Percentiles rank a stretch among this genome's conserved stretches.
Evolutionary conservation across 1,140 invertebrate genomes (phyloP).

Genomic region (Ceratitis capitata): DNA sequence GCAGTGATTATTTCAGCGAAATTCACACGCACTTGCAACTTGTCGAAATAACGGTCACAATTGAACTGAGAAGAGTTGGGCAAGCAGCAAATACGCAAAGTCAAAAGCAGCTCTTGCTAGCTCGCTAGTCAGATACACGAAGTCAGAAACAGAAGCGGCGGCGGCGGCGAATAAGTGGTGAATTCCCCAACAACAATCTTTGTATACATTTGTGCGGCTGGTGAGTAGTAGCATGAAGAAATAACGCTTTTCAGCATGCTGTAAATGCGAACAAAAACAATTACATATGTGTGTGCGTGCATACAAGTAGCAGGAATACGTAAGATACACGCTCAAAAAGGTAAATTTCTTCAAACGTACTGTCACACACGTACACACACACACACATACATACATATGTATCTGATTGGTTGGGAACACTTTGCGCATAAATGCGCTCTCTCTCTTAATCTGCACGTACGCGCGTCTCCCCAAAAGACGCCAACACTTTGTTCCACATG

Average conservation of each 20-base stretch:
- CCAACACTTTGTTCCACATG: not conserved
- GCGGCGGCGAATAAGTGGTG: not conserved
- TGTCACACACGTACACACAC: not conserved
- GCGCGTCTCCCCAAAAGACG: not conserved
- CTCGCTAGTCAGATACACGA: not conserved
- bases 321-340: not conserved
- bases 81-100: not conserved
- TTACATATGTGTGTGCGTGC: not conserved
- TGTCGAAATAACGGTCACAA: conserved; percentile 31
- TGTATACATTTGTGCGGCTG: not conserved
- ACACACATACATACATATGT: not conserved
- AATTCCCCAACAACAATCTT: not conserved
- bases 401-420: no score
- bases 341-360: not conserved
- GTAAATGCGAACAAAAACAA: conserved; percentile 20
- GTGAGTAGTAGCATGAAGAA: not conserved
- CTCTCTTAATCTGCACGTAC: not conserved
- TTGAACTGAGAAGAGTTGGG: conserved; percentile 7
- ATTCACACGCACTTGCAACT: not conserved
- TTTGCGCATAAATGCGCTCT: not conserved
- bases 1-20: not conserved
- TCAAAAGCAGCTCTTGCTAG: not conserved
- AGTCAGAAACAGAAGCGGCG: conserved; percentile 2
- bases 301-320: not conserved
- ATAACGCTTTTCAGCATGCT: conserved; percentile 5